phyloP scores from a whole-genome alignment of 2,888 invertebrate genomes.

The Andrena marginata region DNA sequence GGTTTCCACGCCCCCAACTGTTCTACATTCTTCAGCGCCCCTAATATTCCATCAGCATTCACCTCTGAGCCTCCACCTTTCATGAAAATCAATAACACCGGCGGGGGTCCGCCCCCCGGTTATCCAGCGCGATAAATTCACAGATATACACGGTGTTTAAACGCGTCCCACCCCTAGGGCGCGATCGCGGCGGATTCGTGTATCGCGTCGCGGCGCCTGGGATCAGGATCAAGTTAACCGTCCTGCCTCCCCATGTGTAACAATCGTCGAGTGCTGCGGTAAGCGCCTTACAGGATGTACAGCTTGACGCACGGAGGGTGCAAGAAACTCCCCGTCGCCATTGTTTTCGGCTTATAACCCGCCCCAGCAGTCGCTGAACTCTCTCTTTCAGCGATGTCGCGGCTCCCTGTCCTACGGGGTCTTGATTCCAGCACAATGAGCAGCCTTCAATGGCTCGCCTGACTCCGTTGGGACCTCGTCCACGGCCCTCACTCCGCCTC shows the following conservation, averaged over 20 bases:
- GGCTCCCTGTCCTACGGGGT: slow-evolving; percentile 43
- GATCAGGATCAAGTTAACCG: slow-evolving; percentile 72
- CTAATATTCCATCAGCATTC: slow-evolving; percentile 10
- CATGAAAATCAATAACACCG: slow-evolving; percentile 35
- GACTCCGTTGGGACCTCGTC: slow-evolving; percentile 35
- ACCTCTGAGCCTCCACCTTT: background rate
- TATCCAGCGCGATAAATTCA: slow-evolving; percentile 52
- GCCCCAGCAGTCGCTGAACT: slow-evolving; percentile 62
- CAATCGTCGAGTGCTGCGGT: slow-evolving; percentile 69
- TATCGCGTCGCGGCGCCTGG: slow-evolving; percentile 58
- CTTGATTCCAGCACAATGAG: slow-evolving; percentile 66
- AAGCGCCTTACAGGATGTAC: slow-evolving; percentile 74
- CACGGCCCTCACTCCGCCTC: background rate
- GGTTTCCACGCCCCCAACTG: background rate
- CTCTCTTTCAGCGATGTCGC: slow-evolving; percentile 37
- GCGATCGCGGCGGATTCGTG: slow-evolving; percentile 55
- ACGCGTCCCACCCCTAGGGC: slow-evolving; percentile 33
- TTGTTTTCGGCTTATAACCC: slow-evolving; percentile 80
- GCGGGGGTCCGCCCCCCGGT: background rate
- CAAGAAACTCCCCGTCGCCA: slow-evolving; percentile 68
- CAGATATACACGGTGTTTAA: slow-evolving; percentile 58
- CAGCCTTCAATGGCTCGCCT: slow-evolving; percentile 57
- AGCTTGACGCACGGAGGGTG: slow-evolving; percentile 70
- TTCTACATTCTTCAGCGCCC: background rate
- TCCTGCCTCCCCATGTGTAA: slow-evolving; percentile 59